Base-by-base conservation (phyloP, 2,888 invertebrate species). In the Dryomyza anilis region DNA sequence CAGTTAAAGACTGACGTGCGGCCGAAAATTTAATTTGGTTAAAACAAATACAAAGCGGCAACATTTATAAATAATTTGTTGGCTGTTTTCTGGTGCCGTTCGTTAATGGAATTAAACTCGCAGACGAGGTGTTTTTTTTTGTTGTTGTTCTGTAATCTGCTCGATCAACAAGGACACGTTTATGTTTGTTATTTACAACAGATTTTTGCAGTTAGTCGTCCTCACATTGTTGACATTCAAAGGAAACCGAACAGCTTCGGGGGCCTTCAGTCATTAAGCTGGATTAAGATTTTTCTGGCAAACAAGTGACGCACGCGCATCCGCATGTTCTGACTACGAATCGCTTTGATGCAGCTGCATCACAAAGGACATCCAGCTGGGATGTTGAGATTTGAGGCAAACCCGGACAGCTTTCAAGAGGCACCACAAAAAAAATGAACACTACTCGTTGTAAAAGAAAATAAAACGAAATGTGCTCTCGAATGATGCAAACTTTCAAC, bases 211-310 rank as follows among this genome's bases (percentile, higher is more conserved):
- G 0, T 14, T 29, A 19, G 19, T 33, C 8, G 1, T 8, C 1
- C 52, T 27, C 27, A n/a, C 23, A 25, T 43, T n/a, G 2, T 43
- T 43, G 43, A 8, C 33, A 33, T 57, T 63, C 52, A 39, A 57
- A 52, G 53, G 27, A 53, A 59, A 59, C 60, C 53, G 36, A n/a
- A 12, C 19, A 10, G 53, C 59, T 53, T 27, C 53, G 33, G 48
- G 45, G 16, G 16, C 48, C 64, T 58, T 50, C 33, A 64, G 64
- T 59, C 59, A 53, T 64, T 64, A 59, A 58, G 58, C 53, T 45
- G 52, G 64, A 58, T 59, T 64, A 64, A 58, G 45, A 64, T 43
- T 58, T 58, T 43, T 43, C 39, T 58, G 50, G 33, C 43, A 6
- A 1, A 30, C 46, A 27, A 36, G 19, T 12, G 16, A 36, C 8